These are phyloP conservation scores for Temnothorax rugatulus DNA, from an alignment of 2,888 invertebrate genomes.

Conservation along the genomic window DNA sequence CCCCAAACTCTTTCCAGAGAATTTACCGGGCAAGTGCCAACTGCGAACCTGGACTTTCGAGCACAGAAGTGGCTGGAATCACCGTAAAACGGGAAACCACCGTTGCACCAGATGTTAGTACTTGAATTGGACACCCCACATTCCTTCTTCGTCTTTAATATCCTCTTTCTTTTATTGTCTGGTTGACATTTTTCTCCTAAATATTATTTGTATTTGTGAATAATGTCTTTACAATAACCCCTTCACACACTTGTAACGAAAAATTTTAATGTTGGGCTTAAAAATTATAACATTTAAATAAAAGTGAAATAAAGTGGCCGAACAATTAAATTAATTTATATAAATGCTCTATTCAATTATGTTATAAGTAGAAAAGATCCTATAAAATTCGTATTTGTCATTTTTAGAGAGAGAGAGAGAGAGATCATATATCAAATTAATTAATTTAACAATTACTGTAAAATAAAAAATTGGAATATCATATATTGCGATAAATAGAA, in stretches of 20 bases:
- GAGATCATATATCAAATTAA: not conserved
- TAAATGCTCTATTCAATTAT: no score
- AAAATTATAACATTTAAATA: not conserved
- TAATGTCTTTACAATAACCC: not conserved
- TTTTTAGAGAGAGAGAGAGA: not conserved
- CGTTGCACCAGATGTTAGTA: constrained; percentile 74
- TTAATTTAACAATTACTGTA: not conserved
- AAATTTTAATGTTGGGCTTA: not conserved
- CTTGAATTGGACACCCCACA: constrained; percentile 32
- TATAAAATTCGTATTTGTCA: not conserved
- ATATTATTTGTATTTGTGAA: constrained; percentile 14
- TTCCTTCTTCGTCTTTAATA: constrained; percentile 7
- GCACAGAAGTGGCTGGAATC: constrained; percentile 71
- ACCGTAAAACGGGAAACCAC: constrained; percentile 71
- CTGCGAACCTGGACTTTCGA: constrained; percentile 63
- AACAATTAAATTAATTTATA: not conserved
- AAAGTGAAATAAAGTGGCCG: not conserved
- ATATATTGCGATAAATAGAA: not conserved
- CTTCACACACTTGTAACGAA: not conserved
- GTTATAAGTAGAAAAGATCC: not conserved
- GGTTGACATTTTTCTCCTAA: constrained; percentile 8
- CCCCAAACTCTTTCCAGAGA: constrained; percentile 69
- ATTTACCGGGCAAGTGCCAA: constrained; percentile 69
- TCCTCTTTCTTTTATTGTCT: constrained; percentile 24
- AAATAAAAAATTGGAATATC: not conserved